These are phyloP conservation scores for Motacilla tschutschensis DNA, from an alignment of 2,113 vertebrate species.

Conservation along the genomic window DNA sequence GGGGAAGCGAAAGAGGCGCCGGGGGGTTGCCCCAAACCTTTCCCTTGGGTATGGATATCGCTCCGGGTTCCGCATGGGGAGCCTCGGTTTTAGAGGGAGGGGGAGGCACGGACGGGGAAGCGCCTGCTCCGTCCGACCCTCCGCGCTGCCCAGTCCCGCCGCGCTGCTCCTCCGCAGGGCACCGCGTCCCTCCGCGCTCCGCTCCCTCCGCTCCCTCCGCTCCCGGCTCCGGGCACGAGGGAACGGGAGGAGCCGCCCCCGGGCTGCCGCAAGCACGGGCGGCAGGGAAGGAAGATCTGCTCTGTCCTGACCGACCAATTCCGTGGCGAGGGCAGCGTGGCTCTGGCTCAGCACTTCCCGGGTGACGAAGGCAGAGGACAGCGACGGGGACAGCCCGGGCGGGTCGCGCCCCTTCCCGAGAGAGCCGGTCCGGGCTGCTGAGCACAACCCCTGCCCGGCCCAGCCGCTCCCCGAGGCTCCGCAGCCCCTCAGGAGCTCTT, in stretches of 20 bases:
- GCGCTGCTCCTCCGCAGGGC: background rate
- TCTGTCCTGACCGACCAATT: rapidly evolving
- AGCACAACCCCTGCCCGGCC: background rate
- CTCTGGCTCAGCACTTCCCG: background rate
- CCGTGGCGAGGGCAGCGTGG: background rate
- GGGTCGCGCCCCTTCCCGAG: rapidly evolving
- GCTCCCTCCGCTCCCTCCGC: background rate
- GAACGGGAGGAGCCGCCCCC: background rate
- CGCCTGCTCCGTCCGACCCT: rapidly evolving
- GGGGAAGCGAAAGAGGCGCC: background rate
- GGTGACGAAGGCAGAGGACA: background rate
- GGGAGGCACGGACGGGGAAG: rapidly evolving
- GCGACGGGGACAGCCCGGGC: rapidly evolving
- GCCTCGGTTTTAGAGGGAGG: background rate
- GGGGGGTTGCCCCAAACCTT: background rate
- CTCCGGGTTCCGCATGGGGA: rapidly evolving
- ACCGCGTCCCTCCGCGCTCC: background rate
- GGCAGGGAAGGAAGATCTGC: background rate
- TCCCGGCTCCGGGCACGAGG: rapidly evolving
- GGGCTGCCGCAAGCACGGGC: rapidly evolving
- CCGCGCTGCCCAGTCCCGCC: rapidly evolving
- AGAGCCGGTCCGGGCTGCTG: rapidly evolving
- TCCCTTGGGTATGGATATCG: background rate
- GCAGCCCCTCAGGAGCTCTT: rapidly evolving
- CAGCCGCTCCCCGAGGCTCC: background rate